Evolutionary conservation across 2,797 vertebrate genomes (phyloP), one percentile per base, ranked within the genome.

Genomic region (Megalops cyprinoides): DNA sequence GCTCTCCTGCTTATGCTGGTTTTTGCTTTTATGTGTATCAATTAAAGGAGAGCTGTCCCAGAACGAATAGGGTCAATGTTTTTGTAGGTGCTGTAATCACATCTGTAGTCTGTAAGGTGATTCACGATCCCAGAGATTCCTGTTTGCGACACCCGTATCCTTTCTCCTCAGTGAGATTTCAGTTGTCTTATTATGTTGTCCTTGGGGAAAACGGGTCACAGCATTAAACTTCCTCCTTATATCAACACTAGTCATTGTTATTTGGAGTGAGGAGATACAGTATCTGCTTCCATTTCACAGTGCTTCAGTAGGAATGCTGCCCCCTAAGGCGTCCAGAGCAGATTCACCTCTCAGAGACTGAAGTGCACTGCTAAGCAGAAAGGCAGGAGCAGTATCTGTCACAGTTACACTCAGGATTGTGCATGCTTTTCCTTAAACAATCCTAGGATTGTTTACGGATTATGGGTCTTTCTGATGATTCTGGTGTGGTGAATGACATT

Each of bases 1-100:
- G 6, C 81, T 76, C 37, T 77, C 39, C 49, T 69, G 37, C 34
- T 39, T 65, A 9, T 42, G 37, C 65, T 25, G 5, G 0, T 71
- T 77, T 77, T 53, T 56, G 25, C 3, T 79, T 55, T 53, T 56
- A 46, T 25, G 37, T 48, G 73, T 55, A 55, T 79, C 48, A 79
- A 34, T 53, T 25, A 42, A 67, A 18, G 25, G 77, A 67, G 34
- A 20, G n/a, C 14, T n/a, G 4, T 62, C 48, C 56, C 34, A 25
- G 9, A 49, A 62, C 18, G 4, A 44, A 28, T 12, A 60, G 9
- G 5, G 7, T 28, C 6, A 25, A 8, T 25, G 15, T 62, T 14
- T 74, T 46, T 48, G 12, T 48, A 28, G 12, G 44, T n/a, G 10
- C n/a, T 12, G 23, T 23, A 42, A 71, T 71, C 4, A n/a, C 20